These are phyloP conservation scores for Mesitornis unicolor DNA, from an alignment of 2,113 vertebrate species.

Conservation along the genomic window DNA sequence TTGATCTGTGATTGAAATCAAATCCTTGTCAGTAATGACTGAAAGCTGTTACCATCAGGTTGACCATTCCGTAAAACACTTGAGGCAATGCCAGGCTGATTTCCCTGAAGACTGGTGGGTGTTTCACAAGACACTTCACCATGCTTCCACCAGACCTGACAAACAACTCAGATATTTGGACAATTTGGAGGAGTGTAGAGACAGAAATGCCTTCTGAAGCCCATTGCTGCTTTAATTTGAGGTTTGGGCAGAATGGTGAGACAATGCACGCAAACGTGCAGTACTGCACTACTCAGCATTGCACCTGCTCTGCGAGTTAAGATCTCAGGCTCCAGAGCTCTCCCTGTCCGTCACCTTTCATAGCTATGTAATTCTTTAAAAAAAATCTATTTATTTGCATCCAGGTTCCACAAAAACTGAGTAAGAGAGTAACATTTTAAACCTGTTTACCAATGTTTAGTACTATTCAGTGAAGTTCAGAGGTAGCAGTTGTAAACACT, in stretches of 20 bases:
- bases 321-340: background rate
- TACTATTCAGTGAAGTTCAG: background rate
- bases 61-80: background rate
- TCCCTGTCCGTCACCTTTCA: background rate
- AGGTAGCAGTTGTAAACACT: background rate
- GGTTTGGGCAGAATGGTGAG: background rate
- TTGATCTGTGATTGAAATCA: background rate
- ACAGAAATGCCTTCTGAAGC: background rate
- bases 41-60: background rate
- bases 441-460: background rate
- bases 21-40: background rate
- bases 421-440: background rate
- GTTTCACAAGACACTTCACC: background rate
- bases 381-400: background rate
- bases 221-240: background rate
- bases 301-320: background rate
- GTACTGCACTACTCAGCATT: fast-evolving
- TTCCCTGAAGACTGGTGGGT: background rate
- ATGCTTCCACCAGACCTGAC: background rate
- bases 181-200: background rate
- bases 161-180: background rate
- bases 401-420: background rate
- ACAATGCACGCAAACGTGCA: background rate
- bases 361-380: background rate
- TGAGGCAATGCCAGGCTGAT: background rate